Evolutionary conservation across 2,797 vertebrate species (phyloP).

Genomic region (Phrynocephalus forsythii): DNA sequence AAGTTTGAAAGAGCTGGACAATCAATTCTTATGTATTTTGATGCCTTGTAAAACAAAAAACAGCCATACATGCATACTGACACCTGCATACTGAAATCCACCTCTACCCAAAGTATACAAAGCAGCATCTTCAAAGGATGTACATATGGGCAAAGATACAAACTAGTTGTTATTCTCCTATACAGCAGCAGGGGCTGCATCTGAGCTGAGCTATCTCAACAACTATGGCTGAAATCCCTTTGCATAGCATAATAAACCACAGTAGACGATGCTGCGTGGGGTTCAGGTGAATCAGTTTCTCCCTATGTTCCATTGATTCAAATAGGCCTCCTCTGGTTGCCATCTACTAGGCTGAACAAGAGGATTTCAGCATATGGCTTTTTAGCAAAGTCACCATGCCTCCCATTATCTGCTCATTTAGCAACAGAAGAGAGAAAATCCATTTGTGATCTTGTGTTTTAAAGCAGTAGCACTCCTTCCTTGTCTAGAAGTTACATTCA

Average conservation of each 20-base stretch:
- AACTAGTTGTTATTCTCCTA: not conserved
- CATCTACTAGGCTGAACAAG: too few relatives aligned
- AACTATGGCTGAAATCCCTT: too few relatives aligned
- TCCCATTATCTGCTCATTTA: not conserved
- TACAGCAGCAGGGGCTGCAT: constrained; percentile 65
- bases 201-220: constrained; percentile 38
- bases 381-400: not conserved
- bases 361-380: not conserved
- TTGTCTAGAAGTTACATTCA: not conserved
- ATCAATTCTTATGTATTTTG: not conserved
- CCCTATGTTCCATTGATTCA: too few relatives aligned
- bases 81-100: not conserved
- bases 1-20: not conserved
- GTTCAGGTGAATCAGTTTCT: too few relatives aligned
- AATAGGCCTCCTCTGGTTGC: too few relatives aligned
- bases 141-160: not conserved
- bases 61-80: not conserved
- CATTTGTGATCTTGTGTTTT: not conserved
- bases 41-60: not conserved
- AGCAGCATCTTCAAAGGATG: not conserved
- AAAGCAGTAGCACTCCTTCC: not conserved
- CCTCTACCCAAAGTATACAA: not conserved
- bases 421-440: not conserved
- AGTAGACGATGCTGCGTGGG: too few relatives aligned
- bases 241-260: too few relatives aligned